These are phyloP conservation scores for Lampris incognitus DNA, from an alignment of 2,113 vertebrate species.

Conservation along the genomic window DNA sequence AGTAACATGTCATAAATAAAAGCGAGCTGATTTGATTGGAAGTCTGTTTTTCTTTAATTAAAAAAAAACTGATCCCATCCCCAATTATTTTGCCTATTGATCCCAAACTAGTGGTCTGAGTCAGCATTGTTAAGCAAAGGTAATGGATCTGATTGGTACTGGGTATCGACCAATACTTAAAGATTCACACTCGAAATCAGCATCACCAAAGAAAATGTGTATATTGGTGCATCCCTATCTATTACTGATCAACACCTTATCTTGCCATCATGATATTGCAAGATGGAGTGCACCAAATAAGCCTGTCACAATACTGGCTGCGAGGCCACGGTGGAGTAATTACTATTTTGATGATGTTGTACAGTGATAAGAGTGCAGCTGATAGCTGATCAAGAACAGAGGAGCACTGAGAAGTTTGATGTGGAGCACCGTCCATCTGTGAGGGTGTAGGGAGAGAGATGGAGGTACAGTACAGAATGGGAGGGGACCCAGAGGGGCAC, in stretches of 20 bases:
- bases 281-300: neutral
- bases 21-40: too few species aligned
- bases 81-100: too few species aligned
- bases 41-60: too few species aligned
- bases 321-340: conserved; percentile 42
- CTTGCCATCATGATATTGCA: too few species aligned
- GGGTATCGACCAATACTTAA: too few species aligned
- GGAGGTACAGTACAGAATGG: conserved; percentile 13
- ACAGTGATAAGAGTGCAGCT: conserved; percentile 54
- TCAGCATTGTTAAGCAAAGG: too few species aligned
- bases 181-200: neutral
- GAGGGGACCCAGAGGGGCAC: conserved; percentile 57
- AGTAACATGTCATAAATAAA: too few species aligned
- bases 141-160: too few species aligned
- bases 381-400: conserved; percentile 70
- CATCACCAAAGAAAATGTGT: neutral
- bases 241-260: conserved; percentile 2
- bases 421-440: conserved; percentile 69
- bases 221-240: neutral
- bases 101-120: too few species aligned
- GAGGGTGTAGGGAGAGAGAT: conserved; percentile 34
- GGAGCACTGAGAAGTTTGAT: conserved; percentile 62
- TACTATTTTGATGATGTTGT: conserved; percentile 45
- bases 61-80: too few species aligned
- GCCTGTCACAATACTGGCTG: conserved; percentile 15